Conservation (phyloP, 2,888 invertebrate species). For the Tupiocoris notatus region DNA sequence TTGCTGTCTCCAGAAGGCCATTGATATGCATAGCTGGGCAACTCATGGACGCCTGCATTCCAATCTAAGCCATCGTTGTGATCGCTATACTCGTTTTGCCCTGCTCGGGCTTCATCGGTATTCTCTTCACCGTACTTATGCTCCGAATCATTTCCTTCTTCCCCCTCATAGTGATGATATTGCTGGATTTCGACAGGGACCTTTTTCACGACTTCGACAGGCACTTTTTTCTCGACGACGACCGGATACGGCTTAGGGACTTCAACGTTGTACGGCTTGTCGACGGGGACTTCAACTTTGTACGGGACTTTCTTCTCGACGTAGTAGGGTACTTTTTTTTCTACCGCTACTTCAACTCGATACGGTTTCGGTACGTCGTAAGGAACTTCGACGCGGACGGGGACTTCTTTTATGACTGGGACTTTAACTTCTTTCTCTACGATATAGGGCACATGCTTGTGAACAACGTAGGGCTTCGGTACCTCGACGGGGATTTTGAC, state of each 20-base stretch:
- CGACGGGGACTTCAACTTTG: constrained; percentile 45
- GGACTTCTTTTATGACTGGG: constrained; percentile 50
- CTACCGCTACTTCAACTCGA: constrained; percentile 48
- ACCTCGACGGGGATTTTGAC: constrained; percentile 49
- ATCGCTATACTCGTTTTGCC: background rate
- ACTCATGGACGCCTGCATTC: background rate
- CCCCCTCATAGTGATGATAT: constrained; percentile 31
- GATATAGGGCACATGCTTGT: constrained; percentile 50
- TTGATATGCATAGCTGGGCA: background rate
- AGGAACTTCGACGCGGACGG: constrained; percentile 49
- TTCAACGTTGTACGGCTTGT: constrained; percentile 47
- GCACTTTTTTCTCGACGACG: constrained; percentile 35
- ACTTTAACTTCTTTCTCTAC: constrained; percentile 49
- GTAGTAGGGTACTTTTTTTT: constrained; percentile 50
- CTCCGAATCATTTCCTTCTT: no score
- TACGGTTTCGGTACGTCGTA: constrained; percentile 49
- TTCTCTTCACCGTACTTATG: background rate
- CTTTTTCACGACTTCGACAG: constrained; percentile 69
- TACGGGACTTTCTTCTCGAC: constrained; percentile 48
- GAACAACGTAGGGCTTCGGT: constrained; percentile 49
- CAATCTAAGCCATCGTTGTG: background rate
- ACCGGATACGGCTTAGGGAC: constrained; percentile 47
- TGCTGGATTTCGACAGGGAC: constrained; percentile 74
- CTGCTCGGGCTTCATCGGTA: background rate
- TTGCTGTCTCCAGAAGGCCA: background rate